Evolutionary conservation across 2,113 vertebrate species (phyloP).

Genomic region (Pterocles burchelli): DNA sequence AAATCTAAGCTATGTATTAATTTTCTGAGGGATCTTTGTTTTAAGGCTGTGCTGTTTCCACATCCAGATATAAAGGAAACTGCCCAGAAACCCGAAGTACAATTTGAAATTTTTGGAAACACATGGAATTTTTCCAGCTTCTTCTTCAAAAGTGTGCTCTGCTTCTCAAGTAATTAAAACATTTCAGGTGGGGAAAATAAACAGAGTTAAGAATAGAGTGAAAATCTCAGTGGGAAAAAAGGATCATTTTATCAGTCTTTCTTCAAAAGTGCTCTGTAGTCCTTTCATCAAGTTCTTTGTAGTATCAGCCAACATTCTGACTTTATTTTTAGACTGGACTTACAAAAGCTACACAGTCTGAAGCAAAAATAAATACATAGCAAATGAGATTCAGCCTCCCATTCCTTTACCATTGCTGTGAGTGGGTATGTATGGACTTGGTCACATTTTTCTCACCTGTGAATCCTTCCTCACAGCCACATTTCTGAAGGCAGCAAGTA

Average conservation of each 20-base stretch:
- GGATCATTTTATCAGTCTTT: neutral
- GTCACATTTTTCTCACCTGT: neutral
- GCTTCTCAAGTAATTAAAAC: neutral
- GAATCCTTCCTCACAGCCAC: neutral
- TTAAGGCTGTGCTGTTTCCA: neutral
- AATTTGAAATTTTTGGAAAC: neutral
- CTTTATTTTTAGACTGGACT: constrained; percentile 35
- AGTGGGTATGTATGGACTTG: neutral
- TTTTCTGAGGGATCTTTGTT: neutral
- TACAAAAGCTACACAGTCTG: neutral
- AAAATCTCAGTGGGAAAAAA: neutral
- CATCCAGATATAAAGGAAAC: neutral
- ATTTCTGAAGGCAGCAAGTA: neutral
- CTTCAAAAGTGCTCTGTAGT: neutral
- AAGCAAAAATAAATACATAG: neutral
- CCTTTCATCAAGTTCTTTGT: constrained; percentile 25
- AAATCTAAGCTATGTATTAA: neutral
- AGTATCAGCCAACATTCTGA: constrained; percentile 2
- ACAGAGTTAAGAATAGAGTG: neutral
- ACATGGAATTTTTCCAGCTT: neutral
- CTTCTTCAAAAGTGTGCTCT: neutral
- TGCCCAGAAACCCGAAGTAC: neutral
- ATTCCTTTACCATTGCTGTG: neutral
- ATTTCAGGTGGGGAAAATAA: neutral
- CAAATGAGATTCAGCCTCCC: neutral